Conservation (phyloP, 1,140 invertebrate species). For the Piezodorus guildinii region DNA sequence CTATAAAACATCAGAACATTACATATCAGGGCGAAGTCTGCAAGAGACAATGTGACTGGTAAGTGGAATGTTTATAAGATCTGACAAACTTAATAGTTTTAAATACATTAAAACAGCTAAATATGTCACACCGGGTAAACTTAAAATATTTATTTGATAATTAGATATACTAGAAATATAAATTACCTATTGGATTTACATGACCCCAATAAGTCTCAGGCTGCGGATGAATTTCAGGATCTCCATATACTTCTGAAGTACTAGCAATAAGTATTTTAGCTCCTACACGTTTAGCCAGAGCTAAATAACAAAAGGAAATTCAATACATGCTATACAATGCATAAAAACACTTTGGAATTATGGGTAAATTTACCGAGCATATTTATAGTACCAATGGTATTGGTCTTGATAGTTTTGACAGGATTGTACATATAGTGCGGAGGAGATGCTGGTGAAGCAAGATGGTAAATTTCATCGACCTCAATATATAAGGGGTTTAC, state of each 20-base stretch:
- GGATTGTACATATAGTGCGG: conserved; percentile 99
- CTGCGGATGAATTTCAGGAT: conserved; percentile 94
- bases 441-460: conserved; percentile 96
- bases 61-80: too few relatives aligned
- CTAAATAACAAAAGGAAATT: conserved; percentile 37
- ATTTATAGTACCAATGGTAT: conserved; percentile 98
- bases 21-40: too few relatives aligned
- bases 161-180: background rate
- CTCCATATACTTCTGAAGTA: conserved; percentile 97
- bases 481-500: conserved; percentile 96
- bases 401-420: conserved; percentile 99
- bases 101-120: too few relatives aligned
- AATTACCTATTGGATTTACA: conserved; percentile 94
- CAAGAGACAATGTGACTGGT: too few relatives aligned
- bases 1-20: conserved; percentile 34
- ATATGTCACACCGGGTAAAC: too few relatives aligned
- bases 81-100: too few relatives aligned
- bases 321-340: background rate
- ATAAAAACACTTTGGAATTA: background rate
- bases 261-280: conserved; percentile 92
- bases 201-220: conserved; percentile 96
- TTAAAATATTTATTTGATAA: too few relatives aligned
- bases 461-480: conserved; percentile 98
- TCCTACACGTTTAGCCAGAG: conserved; percentile 83
- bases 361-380: conserved; percentile 64